A percentile compares a stretch with the other conserved stretches of the same genome.
phyloP scores from a whole-genome alignment of 2,113 vertebrate genomes.

The Scatophagus argus region DNA sequence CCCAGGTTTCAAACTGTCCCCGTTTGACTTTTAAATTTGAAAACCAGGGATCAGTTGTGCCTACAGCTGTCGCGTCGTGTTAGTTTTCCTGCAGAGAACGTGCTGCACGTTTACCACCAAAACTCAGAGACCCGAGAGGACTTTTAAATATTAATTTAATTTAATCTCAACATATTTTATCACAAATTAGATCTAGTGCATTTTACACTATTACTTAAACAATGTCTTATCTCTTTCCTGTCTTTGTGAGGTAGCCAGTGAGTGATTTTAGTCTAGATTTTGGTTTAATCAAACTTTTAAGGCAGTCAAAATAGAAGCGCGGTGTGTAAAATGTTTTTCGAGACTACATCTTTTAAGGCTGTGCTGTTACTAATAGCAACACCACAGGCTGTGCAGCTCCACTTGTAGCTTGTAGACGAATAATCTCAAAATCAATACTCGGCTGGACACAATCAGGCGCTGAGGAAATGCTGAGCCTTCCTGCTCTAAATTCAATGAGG shows the following conservation, averaged over 20 bases:
- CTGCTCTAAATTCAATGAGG: constrained; percentile 43
- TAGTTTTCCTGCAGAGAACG: constrained; percentile 29
- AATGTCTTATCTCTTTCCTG: neutral
- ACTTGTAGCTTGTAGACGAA: neutral
- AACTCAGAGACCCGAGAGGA: constrained; percentile 40
- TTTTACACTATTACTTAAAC: too few relatives aligned
- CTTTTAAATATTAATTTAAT: constrained; percentile 26
- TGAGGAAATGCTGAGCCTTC: constrained; percentile 20
- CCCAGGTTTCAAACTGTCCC: neutral
- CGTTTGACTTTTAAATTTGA: constrained; percentile 7
- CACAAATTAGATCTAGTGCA: neutral
- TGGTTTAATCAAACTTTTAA: too few relatives aligned
- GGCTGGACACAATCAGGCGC: constrained; percentile 31
- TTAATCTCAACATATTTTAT: neutral
- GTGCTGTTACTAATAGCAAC: neutral
- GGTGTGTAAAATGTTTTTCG: neutral
- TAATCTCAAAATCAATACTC: constrained; percentile 51
- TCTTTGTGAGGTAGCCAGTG: neutral
- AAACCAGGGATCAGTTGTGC: constrained; percentile 15
- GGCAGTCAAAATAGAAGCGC: neutral
- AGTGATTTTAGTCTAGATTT: too few relatives aligned
- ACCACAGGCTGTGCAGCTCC: neutral
- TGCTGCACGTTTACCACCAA: constrained; percentile 33
- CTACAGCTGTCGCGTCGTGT: constrained; percentile 3
- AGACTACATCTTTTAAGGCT: neutral